phyloP scores from a whole-genome alignment of 2,888 invertebrate genomes.

The Didymodactylos carnosus region DNA sequence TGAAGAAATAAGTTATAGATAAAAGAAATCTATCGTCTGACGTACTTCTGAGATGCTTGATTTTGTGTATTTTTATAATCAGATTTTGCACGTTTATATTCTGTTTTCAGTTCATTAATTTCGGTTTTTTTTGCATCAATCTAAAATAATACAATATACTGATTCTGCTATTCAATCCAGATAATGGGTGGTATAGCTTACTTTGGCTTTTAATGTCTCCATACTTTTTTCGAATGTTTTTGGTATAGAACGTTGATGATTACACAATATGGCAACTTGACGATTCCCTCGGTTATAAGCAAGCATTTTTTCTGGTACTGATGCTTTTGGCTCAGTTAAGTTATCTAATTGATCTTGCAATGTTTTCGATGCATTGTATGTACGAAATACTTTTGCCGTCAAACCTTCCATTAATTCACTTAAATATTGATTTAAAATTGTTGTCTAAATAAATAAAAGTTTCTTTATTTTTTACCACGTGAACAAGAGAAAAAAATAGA shows the following conservation, averaged over 20 bases:
- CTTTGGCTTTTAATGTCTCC: constrained; percentile 45
- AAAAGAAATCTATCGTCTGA: too few relatives aligned
- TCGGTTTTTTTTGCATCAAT: constrained; percentile 49
- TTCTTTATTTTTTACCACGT: too few relatives aligned
- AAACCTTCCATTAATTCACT: constrained; percentile 88
- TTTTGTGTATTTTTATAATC: constrained; percentile 47
- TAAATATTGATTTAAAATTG: constrained; percentile 85
- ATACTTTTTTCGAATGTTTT: constrained; percentile 94
- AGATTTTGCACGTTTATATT: constrained; percentile 54
- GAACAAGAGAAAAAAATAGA: too few relatives aligned
- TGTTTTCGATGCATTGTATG: constrained; percentile 96
- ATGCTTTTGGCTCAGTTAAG: constrained; percentile 48
- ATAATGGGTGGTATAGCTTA: too few relatives aligned
- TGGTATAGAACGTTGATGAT: constrained; percentile 97
- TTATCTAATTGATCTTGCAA: constrained; percentile 80
- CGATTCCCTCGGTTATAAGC: constrained; percentile 93
- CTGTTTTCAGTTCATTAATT: constrained; percentile 61
- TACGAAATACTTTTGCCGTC: constrained; percentile 99
- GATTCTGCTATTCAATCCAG: too few relatives aligned
- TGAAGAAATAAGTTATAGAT: too few relatives aligned
- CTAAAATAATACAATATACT: neutral
- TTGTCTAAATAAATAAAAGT: constrained; percentile 42
- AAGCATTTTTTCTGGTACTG: constrained; percentile 43
- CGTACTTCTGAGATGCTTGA: neutral
- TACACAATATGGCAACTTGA: constrained; percentile 91